Conservation (phyloP, 2,888 invertebrate species). For the Globia sparganii region DNA sequence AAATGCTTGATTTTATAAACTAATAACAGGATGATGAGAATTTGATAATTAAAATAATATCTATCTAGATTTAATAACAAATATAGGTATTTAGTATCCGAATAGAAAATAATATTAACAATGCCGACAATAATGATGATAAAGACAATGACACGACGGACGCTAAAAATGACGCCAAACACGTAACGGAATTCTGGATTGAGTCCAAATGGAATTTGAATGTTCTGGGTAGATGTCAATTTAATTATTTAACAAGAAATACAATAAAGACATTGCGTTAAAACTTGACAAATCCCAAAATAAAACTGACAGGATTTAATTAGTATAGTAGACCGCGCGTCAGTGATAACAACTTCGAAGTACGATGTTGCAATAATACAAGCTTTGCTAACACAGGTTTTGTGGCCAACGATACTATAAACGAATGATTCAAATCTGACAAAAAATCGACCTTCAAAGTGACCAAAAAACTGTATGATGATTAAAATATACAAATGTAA, state of each 20-base stretch:
- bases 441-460: not conserved
- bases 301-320: not conserved
- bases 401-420: not conserved
- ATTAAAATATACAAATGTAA: conserved; percentile 2
- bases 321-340: not conserved
- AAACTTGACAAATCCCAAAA: not conserved
- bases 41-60: not conserved
- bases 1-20: not conserved
- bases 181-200: not conserved
- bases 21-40: not conserved
- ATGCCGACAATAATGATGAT: not conserved
- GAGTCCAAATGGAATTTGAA: too few relatives aligned
- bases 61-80: not conserved
- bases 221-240: not conserved
- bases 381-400: not conserved
- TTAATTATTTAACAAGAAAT: not conserved
- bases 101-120: not conserved
- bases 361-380: not conserved
- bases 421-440: not conserved
- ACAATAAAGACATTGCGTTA: not conserved
- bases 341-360: not conserved
- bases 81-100: too few relatives aligned
- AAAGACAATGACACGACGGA: not conserved
- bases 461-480: not conserved
- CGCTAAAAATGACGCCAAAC: not conserved